Evolutionary conservation across 2,888 invertebrate species (phyloP).

Genomic region (Drosophila melanosoma): DNA sequence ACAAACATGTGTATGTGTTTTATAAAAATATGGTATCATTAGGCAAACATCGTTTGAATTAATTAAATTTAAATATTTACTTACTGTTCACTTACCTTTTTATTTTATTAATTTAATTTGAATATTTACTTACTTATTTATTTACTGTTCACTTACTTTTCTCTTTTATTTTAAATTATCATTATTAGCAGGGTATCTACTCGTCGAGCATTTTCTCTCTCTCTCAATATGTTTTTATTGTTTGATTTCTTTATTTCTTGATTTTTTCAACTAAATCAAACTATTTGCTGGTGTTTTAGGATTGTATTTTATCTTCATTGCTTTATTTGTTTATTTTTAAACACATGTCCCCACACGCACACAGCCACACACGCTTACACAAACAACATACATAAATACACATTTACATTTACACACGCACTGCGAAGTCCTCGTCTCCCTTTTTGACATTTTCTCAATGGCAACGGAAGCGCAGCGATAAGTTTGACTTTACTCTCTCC

Average conservation of each 20-base stretch:
- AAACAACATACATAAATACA: neutral
- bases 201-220: neutral
- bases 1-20: constrained; percentile 69
- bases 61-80: neutral
- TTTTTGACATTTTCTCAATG: constrained; percentile 57
- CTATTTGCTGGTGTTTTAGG: constrained; percentile 40
- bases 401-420: constrained; percentile 12
- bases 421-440: constrained; percentile 33
- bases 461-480: constrained; percentile 68
- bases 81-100: neutral
- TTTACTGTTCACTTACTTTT: neutral
- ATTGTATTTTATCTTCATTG: constrained; percentile 55
- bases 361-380: neutral
- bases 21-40: neutral
- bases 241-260: constrained; percentile 33
- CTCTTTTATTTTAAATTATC: neutral
- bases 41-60: neutral
- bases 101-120: neutral
- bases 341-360: constrained; percentile 56
- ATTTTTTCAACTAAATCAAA: constrained; percentile 40
- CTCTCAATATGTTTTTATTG: constrained; percentile 20
- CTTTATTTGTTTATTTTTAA: constrained; percentile 77
- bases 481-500: constrained; percentile 31
- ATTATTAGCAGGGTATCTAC: neutral
- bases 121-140: neutral